Evolutionary conservation across 2,797 vertebrate genomes (phyloP), one percentile per base, ranked within the genome.

Genomic region (Knipowitschia caucasica): DNA sequence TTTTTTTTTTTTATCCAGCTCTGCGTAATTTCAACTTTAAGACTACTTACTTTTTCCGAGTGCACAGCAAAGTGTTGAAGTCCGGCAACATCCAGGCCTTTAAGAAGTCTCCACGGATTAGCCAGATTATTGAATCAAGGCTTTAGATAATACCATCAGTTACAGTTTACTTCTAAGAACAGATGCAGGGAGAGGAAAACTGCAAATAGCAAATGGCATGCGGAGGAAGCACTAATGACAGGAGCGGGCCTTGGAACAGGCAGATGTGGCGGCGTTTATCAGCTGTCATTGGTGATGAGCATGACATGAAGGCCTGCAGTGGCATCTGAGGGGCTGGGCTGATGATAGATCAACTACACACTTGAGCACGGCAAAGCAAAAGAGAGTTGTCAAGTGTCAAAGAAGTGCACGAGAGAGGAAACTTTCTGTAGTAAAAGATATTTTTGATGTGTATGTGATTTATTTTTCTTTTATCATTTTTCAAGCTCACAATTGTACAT

Each of bases 91-190:
- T 57, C 72, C 73, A 77, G 73, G 73, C 76, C 73, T n/a, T n/a
- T 80, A 53, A 84, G 77, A 85, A 81, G 81, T 81, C 83, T 84
- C 81, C 59, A 53, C 55, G 84, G 86, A 88, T 88, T 86, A 88
- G 67, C 78, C 71, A 86, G 83, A 86, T 88, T 88, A 88, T 88
- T 88, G 83, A 86, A 88, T 88, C 84, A 86, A 50, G 59, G 82
- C 84, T 88, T 88, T 84, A 85, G 84, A 86, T 88, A 88, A 88
- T 85, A 70, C 84, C 83, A 86, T 86, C 86, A 80, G 86, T 86
- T 86, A 86, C 86, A 88, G 75, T 86, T 84, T 80, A 78, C 80
- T 86, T 82, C 73, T 64, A 75, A 86, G 83, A 81, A 81, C 83
- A 85, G 83, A 86, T 86, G 84, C 74, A 81, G 63, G 75, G 17